Percentiles rank a stretch among this genome's conserved stretches.
phyloP scores from a whole-genome alignment of 2,888 invertebrate genomes.

The Urechis unicinctus region DNA sequence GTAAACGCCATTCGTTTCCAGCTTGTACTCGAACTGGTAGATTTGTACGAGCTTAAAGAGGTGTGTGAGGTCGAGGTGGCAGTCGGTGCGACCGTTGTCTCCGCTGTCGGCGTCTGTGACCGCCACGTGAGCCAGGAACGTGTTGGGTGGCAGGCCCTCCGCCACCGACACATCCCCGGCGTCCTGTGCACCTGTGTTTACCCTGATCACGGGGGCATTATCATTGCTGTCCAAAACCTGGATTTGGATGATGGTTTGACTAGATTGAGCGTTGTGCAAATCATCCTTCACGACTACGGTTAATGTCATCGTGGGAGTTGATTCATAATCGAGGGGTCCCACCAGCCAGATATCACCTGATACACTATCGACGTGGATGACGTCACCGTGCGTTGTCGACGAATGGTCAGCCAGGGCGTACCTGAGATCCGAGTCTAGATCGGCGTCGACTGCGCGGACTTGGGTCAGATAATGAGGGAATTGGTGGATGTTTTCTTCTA shows the following conservation, averaged over 20 bases:
- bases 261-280: too few species aligned
- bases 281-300: too few species aligned
- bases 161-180: background rate
- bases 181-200: background rate
- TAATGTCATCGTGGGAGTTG: too few species aligned
- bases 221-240: slow-evolving; percentile 6
- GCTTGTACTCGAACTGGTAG: slow-evolving; percentile 10
- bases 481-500: slow-evolving; percentile 63
- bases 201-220: slow-evolving; percentile 3
- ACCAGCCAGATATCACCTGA: too few species aligned
- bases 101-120: slow-evolving; percentile 5
- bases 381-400: too few species aligned
- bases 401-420: slow-evolving; percentile 78
- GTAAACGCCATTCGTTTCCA: slow-evolving; percentile 2
- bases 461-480: slow-evolving; percentile 65
- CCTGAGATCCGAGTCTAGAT: slow-evolving; percentile 80
- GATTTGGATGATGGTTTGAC: background rate
- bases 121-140: slow-evolving; percentile 4
- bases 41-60: slow-evolving; percentile 2
- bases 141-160: background rate
- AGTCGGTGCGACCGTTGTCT: slow-evolving; percentile 1
- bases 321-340: too few species aligned
- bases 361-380: too few species aligned
- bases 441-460: slow-evolving; percentile 71
- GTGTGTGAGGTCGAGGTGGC: background rate